Percentiles rank a stretch among this genome's conserved stretches.
Evolutionary conservation across 2,888 invertebrate genomes (phyloP).

Genomic region (Catocala sponsa): DNA sequence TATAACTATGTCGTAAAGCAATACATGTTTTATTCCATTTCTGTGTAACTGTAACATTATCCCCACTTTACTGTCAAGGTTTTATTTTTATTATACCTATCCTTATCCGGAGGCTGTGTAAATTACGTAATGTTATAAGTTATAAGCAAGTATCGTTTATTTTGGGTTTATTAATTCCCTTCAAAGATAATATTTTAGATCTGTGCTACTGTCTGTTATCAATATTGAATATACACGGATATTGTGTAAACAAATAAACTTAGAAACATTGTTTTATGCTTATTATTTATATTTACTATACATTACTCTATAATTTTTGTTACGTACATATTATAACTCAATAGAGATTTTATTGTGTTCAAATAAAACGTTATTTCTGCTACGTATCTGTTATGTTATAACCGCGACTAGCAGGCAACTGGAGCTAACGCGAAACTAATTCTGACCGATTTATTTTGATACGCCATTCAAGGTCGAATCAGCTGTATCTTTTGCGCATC

Average conservation of each 20-base stretch:
- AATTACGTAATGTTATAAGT: constrained; percentile 2
- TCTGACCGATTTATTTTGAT: constrained; percentile 55
- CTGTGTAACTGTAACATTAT: constrained; percentile 17
- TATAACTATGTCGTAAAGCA: constrained; percentile 22
- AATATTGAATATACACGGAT: too few relatives aligned
- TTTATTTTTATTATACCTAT: constrained; percentile 15
- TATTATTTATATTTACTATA: too few relatives aligned
- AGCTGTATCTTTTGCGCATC: not conserved
- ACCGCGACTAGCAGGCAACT: too few relatives aligned
- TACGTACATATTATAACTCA: too few relatives aligned
- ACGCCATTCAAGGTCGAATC: constrained; percentile 47
- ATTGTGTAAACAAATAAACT: too few relatives aligned
- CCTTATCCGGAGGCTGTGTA: constrained; percentile 1
- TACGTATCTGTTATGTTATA: too few relatives aligned
- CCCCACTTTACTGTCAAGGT: constrained; percentile 19
- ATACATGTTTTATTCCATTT: constrained; percentile 29
- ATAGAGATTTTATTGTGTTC: too few relatives aligned
- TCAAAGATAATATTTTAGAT: constrained; percentile 1
- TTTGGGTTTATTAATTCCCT: not conserved
- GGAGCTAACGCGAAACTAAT: constrained; percentile 15
- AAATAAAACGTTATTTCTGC: too few relatives aligned
- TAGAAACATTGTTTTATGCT: too few relatives aligned
- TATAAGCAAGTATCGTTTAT: constrained; percentile 1
- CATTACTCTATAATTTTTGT: too few relatives aligned
- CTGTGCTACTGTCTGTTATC: not conserved